Evolutionary conservation across 2,113 vertebrate species (phyloP).

Genomic region (Cololabis saira): DNA sequence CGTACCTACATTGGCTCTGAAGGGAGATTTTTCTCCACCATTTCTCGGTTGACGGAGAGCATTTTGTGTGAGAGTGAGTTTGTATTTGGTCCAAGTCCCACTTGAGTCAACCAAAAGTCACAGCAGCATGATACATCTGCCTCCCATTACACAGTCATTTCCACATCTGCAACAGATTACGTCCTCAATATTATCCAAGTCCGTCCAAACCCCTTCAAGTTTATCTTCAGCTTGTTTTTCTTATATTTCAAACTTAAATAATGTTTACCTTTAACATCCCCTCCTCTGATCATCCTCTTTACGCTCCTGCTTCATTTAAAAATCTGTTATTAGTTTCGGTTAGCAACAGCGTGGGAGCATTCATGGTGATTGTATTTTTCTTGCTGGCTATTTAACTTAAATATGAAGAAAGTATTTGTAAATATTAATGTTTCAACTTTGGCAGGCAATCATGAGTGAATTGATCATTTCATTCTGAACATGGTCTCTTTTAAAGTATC

Average conservation of each 20-base stretch:
- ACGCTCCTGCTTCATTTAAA: constrained; percentile 9
- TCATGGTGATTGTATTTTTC: not conserved
- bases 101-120: constrained; percentile 39
- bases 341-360: constrained; percentile 7
- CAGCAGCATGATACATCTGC: constrained; percentile 47
- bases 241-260: constrained; percentile 27
- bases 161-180: constrained; percentile 68
- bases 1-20: constrained; percentile 24
- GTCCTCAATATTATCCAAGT: constrained; percentile 67
- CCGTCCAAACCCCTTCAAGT: constrained; percentile 40
- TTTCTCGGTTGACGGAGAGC: constrained; percentile 21
- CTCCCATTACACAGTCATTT: constrained; percentile 49
- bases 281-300: constrained; percentile 17
- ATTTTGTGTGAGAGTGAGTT: constrained; percentile 29
- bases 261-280: constrained; percentile 21
- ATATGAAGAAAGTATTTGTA: no score
- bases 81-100: constrained; percentile 32
- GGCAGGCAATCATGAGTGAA: not conserved
- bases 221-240: constrained; percentile 49
- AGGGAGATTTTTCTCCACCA: constrained; percentile 42
- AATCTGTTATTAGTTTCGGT: constrained; percentile 42
- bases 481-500: no score
- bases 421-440: not conserved
- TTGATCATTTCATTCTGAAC: no score
- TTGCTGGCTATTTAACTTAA: no score